Evolutionary conservation across 2,888 invertebrate species (phyloP).

Genomic region (Artemia sinica): DNA sequence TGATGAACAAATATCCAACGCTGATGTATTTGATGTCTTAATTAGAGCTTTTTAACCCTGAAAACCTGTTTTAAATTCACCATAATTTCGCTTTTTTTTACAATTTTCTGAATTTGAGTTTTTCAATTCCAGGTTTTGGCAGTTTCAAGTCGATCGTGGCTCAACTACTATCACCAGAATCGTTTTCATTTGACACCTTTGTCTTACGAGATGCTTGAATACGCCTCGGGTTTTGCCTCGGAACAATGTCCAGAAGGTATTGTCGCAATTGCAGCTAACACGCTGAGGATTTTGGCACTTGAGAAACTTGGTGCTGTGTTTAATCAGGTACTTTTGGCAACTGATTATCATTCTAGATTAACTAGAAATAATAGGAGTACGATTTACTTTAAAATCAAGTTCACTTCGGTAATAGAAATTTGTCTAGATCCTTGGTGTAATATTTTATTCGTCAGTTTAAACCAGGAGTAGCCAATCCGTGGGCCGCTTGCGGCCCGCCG

Average conservation of each 20-base stretch:
- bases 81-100: no score
- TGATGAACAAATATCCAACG: constrained; percentile 13
- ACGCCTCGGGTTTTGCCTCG: constrained; percentile 80
- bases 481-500: no score
- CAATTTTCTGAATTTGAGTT: no score
- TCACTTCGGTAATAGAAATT: no score
- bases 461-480: no score
- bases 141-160: constrained; percentile 93
- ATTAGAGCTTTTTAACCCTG: constrained; percentile 9
- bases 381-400: no score
- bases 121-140: constrained; percentile 48
- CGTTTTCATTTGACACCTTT: constrained; percentile 84
- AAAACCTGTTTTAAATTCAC: neutral
- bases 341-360: no score
- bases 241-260: constrained; percentile 99
- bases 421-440: no score
- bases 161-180: constrained; percentile 95
- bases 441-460: no score
- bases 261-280: constrained; percentile 95
- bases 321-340: constrained; percentile 47
- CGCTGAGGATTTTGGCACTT: constrained; percentile 83
- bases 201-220: constrained; percentile 89
- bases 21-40: constrained; percentile 12
- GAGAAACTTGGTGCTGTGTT: constrained; percentile 97
- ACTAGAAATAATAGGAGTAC: no score